phyloP scores from a whole-genome alignment of 92 coral and sea anemone genomes.

The Parazoanthus swiftii region DNA sequence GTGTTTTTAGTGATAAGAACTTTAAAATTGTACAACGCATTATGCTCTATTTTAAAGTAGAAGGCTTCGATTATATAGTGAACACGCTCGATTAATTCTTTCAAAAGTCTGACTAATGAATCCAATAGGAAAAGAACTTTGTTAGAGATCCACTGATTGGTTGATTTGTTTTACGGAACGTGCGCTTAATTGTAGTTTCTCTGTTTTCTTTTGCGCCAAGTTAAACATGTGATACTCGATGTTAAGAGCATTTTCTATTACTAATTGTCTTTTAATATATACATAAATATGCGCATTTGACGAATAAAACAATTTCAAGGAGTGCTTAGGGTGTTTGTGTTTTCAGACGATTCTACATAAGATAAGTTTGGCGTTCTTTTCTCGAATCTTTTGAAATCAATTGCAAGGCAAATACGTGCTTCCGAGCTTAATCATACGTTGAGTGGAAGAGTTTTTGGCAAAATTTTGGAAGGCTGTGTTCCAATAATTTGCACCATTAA shows the following conservation, averaged over 20 bases:
- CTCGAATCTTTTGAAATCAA: neutral
- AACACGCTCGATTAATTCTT: too few species aligned
- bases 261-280: neutral
- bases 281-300: neutral
- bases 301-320: neutral
- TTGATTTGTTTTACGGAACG: neutral
- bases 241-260: neutral
- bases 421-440: neutral
- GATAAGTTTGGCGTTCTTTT: neutral
- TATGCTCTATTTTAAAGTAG: neutral
- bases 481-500: neutral
- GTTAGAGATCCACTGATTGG: neutral
- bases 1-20: neutral
- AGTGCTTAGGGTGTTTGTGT: neutral
- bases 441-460: neutral
- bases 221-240: neutral
- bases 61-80: neutral
- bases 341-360: too few species aligned
- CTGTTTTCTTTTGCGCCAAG: too few species aligned
- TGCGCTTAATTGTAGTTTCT: neutral
- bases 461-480: neutral
- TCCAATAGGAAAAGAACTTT: neutral
- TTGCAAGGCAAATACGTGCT: neutral
- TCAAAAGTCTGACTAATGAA: neutral
- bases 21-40: neutral